These are phyloP conservation scores for Epinotia demarniana DNA, from an alignment of 2,888 invertebrate species.

Conservation along the genomic window DNA sequence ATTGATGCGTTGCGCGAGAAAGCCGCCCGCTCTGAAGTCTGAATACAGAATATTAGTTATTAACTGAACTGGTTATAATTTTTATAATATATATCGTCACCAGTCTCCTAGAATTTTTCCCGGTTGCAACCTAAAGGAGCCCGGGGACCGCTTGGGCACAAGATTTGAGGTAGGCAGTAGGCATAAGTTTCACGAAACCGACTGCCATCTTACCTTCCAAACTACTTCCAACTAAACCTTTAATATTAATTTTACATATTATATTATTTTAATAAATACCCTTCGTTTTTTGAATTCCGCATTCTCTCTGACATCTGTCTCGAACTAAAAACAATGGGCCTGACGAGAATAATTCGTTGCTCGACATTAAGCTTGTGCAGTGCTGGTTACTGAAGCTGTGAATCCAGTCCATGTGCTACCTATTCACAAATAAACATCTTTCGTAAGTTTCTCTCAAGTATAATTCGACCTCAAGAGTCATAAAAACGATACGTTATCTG, in stretches of 20 bases:
- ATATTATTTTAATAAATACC: background rate
- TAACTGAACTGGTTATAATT: too few species aligned
- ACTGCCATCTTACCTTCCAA: too few species aligned
- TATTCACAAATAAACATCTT: background rate
- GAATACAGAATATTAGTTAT: too few species aligned
- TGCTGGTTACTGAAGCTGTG: slow-evolving; percentile 14
- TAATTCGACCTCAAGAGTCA: background rate
- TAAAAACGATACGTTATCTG: background rate
- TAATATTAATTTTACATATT: background rate
- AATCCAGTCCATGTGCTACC: slow-evolving; percentile 1
- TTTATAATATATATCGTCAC: too few species aligned
- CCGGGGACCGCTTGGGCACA: too few species aligned
- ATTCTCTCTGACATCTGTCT: slow-evolving; percentile 40
- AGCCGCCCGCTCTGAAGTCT: too few species aligned
- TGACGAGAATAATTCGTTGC: slow-evolving; percentile 7
- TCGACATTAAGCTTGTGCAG: slow-evolving; percentile 5
- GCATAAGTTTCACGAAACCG: too few species aligned
- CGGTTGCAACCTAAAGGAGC: too few species aligned
- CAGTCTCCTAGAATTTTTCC: too few species aligned
- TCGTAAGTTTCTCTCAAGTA: background rate
- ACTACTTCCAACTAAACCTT: too few species aligned
- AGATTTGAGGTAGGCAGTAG: too few species aligned
- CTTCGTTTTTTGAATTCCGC: background rate
- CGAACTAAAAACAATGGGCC: slow-evolving; percentile 26
- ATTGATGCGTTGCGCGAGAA: too few species aligned